Evolutionary conservation across 2,113 vertebrate species (phyloP), one percentile per base, ranked within the genome.

Genomic region (Labeo rohita): DNA sequence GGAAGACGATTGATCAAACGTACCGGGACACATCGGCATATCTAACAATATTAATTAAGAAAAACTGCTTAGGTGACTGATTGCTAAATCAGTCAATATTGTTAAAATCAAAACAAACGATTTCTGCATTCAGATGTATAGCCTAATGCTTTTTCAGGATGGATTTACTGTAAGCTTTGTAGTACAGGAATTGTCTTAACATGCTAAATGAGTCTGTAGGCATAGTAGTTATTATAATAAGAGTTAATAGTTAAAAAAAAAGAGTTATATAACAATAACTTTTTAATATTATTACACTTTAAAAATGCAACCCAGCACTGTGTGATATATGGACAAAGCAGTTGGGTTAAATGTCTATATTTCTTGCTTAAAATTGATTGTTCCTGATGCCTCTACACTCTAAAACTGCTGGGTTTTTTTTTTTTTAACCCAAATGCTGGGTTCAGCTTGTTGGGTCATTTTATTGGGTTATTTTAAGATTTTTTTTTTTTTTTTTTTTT

Each of bases 21-120:
- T 90, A 84, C 84, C 92, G 61, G 84, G 91, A 87, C 90, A 82
- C 91, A 94, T 92, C 90, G 95, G 90, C 93, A 95, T 91, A 94
- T 93, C 92, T 93, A 93, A 92, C 93, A 93, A 95, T 94, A 94
- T 94, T 95, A 95, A 95, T 96, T 95, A 95, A 95, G 94, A 93
- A 94, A 92, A 95, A 95, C 87, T 91, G 91, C 91, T 94, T 92
- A 92, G 86, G 91, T 90, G 92, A 92, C 88, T 91, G 90, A 92
- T 87, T 91, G 91, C 92, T 92, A 91, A 93, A 94, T 87, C 90
- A 92, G 86, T 84, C 91, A 88, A 92, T 92, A 90, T 89, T 79
- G 91, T 94, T 92, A 90, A 92, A 77, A 94, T 91, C 90, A 91
- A 92, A 95, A 94, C 90, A 93, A 94, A 94, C 90, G 89, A 93